Evolutionary conservation across 2,113 vertebrate species (phyloP), one percentile per base, ranked within the genome.

Genomic region (Callospermophilus lateralis): DNA sequence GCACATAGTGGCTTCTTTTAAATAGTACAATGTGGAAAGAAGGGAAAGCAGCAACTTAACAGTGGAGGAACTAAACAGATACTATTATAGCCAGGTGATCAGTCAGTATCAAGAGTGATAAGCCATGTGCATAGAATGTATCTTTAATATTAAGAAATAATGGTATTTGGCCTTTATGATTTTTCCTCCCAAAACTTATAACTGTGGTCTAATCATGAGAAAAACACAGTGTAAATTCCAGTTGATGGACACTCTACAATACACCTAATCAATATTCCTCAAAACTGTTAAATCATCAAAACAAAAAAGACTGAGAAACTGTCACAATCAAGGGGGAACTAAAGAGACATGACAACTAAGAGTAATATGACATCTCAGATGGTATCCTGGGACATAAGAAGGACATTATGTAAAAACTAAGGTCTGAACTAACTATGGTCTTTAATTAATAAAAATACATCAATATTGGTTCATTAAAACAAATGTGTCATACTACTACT

Each of bases 211-310:
- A 89, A 74, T 80, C 16, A 79, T 73, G 55, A 89, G 55, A 79
- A 92, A 94, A 94, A 67, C n/a, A 88, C n/a, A 19, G 79, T 22
- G 53, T 1, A 95, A 84, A 95, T 76, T 89, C 58, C 42, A 74
- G 8, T 8, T 85, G 58, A 80, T 6, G 48, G 32, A 3, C 42
- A 32, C 45, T 32, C 24, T 78, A 78, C n/a, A 87, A 30, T 77
- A 92, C 13, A 51, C 20, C 28, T 78, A n/a, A 61, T 20, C 1
- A 77, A 45, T 45, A 61, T 28, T 84, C 26, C 79, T 89, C 58
- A 81, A 61, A 83, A 91, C 28, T 48, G 10, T 84, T n/a, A 84
- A 58, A 48, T 65, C 37, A 42, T 63, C 8, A 77, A 84, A 73
- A 73, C 80, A 80, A 24, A 26, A 37, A 90, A 48, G 32, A 48